Percentiles rank a stretch among this genome's conserved stretches.
Conservation (phyloP, 2,113 vertebrate genomes). For the Ammodytes marinus region DNA sequence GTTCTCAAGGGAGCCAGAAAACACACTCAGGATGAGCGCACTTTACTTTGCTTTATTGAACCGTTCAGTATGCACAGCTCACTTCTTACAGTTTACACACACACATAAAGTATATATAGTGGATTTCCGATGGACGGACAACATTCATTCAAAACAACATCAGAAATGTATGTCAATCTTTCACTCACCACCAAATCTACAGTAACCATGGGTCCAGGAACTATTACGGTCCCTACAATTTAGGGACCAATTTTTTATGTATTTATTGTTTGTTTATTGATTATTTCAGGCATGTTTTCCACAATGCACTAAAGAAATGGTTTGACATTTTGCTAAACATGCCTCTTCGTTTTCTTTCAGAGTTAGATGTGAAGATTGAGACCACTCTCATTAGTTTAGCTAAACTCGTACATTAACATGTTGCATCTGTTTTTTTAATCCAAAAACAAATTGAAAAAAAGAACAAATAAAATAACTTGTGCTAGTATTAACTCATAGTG, state of each 20-base stretch:
- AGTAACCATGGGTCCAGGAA: background rate
- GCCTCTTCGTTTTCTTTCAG: background rate
- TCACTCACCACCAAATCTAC: background rate
- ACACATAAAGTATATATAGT: background rate
- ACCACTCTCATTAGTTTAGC: background rate
- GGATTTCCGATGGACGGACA: background rate
- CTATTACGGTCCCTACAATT: background rate
- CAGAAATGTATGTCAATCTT: background rate
- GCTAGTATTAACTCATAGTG: no score
- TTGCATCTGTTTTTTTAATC: background rate
- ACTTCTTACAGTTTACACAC: background rate
- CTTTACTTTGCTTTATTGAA: constrained; percentile 18
- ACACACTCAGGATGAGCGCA: constrained; percentile 15
- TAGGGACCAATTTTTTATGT: constrained; percentile 24
- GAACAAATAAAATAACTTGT: no score
- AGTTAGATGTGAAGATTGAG: background rate
- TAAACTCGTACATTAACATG: no score
- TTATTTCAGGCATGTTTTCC: background rate
- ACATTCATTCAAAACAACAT: background rate
- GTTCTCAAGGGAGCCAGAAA: background rate
- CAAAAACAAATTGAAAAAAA: no score
- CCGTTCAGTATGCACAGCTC: background rate
- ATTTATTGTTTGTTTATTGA: constrained; percentile 19
- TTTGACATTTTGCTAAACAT: background rate
- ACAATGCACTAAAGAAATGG: background rate